These are phyloP conservation scores for Aphelenchoides fujianensis DNA, from an alignment of 1,140 invertebrate species.

Conservation along the genomic window DNA sequence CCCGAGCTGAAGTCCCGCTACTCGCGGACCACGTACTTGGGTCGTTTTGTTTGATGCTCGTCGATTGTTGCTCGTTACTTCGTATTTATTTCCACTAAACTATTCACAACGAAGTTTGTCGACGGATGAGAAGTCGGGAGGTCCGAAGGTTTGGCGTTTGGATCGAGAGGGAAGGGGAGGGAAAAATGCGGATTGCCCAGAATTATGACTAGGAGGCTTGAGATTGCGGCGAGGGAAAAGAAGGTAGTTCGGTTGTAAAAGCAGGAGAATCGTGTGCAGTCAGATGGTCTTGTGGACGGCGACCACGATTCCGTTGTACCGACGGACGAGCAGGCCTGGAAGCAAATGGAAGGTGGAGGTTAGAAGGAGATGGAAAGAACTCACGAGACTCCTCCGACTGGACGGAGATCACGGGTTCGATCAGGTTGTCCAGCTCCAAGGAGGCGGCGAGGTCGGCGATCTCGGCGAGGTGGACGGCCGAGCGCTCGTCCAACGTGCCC, in stretches of 20 bases:
- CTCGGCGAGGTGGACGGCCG: not conserved
- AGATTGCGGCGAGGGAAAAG: not conserved
- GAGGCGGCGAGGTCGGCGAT: not conserved
- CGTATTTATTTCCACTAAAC: slow-evolving; percentile 15
- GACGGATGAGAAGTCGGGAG: not conserved
- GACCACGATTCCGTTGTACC: slow-evolving; percentile 19
- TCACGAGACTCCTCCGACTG: slow-evolving; percentile 6
- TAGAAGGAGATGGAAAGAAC: no score
- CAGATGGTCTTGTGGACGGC: slow-evolving; percentile 9
- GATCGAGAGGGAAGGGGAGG: not conserved
- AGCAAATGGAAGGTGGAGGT: no score
- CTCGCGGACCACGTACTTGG: slow-evolving; percentile 64
- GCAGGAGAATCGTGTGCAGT: not conserved
- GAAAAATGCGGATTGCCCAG: not conserved
- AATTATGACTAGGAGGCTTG: no score
- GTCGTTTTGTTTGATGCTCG: slow-evolving; percentile 9
- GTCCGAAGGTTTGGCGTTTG: not conserved
- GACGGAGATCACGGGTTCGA: slow-evolving; percentile 16
- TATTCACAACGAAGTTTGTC: no score
- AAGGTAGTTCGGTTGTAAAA: not conserved
- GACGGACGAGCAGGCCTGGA: no score
- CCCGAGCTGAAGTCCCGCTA: slow-evolving; percentile 69
- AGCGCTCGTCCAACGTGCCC: slow-evolving; percentile 10
- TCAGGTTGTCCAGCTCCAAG: slow-evolving; percentile 1
- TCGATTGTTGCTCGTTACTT: no score